Percentiles rank a stretch among this genome's conserved stretches.
These are phyloP conservation scores for Scaptomyza tumidula DNA, from an alignment of 2,888 invertebrate species.

Conservation along the genomic window DNA sequence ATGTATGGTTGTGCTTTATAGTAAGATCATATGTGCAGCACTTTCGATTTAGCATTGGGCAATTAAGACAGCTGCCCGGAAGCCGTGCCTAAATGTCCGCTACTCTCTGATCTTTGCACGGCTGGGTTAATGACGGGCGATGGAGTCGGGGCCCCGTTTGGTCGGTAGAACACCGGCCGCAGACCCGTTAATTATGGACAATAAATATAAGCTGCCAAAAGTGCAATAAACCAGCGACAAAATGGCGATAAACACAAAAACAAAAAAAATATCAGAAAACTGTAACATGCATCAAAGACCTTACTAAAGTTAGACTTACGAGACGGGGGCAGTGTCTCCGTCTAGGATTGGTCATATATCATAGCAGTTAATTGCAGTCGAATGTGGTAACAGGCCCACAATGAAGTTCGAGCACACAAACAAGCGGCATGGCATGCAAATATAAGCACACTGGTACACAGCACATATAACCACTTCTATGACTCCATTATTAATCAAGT, in stretches of 20 bases:
- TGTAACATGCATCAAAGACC: conserved; percentile 1
- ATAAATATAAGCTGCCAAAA: conserved; percentile 78
- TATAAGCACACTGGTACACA: conserved; percentile 28
- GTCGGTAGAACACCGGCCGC: conserved; percentile 34
- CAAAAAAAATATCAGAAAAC: conserved; percentile 9
- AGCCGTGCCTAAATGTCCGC: conserved; percentile 67
- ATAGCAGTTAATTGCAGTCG: conserved; percentile 61
- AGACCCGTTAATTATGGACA: conserved; percentile 64
- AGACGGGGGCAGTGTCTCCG: conserved; percentile 17
- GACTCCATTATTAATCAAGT: no score
- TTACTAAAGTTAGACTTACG: neutral
- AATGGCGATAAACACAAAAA: conserved; percentile 47
- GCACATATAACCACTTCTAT: neutral
- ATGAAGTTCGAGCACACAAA: conserved; percentile 19
- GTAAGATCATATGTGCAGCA: conserved; percentile 1
- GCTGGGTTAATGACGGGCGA: conserved; percentile 24
- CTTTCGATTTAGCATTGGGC: conserved; percentile 32
- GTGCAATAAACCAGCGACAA: conserved; percentile 64
- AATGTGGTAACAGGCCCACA: conserved; percentile 37
- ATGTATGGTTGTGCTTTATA: neutral
- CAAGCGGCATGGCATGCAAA: conserved; percentile 3
- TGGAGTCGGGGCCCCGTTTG: conserved; percentile 8
- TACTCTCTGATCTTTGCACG: conserved; percentile 27
- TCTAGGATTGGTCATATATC: conserved; percentile 50
- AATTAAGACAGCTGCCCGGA: conserved; percentile 55